Evolutionary conservation across 35 echinoderm and acorn worm genomes (phyloP).

Genomic region (Apostichopus californicus): DNA sequence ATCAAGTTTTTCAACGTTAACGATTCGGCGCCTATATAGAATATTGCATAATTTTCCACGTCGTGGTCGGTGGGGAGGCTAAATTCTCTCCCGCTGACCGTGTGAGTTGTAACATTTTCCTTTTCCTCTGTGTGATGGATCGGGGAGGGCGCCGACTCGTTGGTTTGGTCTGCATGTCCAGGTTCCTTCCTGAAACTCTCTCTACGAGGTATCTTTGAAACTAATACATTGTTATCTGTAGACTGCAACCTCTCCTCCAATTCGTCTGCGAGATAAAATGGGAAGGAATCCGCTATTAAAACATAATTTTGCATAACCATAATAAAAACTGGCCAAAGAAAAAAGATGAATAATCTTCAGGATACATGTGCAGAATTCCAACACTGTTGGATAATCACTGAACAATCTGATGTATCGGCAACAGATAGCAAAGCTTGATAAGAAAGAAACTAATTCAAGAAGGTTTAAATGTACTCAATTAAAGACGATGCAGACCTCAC

Average conservation of each 20-base stretch:
- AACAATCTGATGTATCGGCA: too few species aligned
- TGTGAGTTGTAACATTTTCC: background rate
- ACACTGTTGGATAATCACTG: too few species aligned
- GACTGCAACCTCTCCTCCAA: conserved; percentile 22
- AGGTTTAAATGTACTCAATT: too few species aligned
- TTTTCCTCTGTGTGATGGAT: background rate
- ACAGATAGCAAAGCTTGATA: too few species aligned
- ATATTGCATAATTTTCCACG: conserved; percentile 68
- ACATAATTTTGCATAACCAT: too few species aligned
- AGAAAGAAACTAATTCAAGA: too few species aligned
- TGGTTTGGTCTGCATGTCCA: background rate
- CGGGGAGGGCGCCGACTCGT: background rate
- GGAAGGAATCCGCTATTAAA: background rate
- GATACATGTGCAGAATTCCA: too few species aligned
- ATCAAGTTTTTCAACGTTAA: conserved; percentile 90
- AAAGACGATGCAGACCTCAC: too few species aligned
- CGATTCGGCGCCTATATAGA: conserved; percentile 84
- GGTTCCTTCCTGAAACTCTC: background rate
- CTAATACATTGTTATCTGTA: background rate
- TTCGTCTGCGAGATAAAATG: conserved; percentile 42
- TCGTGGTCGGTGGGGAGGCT: conserved; percentile 40
- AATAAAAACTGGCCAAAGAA: too few species aligned
- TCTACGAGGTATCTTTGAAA: conserved; percentile 32
- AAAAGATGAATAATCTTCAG: too few species aligned
- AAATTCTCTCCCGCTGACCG: conserved; percentile 61